Evolutionary conservation across 2,797 vertebrate species (phyloP), one percentile per base, ranked within the genome.

Genomic region (Typhlichthys eigenmanni): DNA sequence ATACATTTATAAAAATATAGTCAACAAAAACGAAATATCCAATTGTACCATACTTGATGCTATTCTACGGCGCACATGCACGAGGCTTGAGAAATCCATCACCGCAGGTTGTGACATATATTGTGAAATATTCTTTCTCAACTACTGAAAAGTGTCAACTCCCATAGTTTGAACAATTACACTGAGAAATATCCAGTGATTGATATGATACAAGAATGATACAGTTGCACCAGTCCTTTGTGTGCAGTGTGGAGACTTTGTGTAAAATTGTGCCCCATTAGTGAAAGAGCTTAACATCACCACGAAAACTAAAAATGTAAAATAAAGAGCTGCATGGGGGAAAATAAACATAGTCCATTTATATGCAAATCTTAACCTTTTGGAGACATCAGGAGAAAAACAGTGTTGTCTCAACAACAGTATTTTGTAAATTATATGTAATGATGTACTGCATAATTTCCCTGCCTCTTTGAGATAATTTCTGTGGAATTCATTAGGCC

Each of bases 321-420:
- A 78, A 76, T 60, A 62, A 64, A 75, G 49, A 54, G 57, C 71
- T 76, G 76, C 71, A 61, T 74, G 58, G 58, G 60, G 58, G 74
- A 68, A 45, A 76, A 87, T 80, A 76, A 76, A 88, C 81, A 86
- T 81, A 74, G 62, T 75, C 85, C 81, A 88, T 90, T 86, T 89
- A 83, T 86, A 88, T 89, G 89, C 86, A 89, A 87, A 91, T 89
- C 56, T 54, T 71, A 86, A 89, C 87, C 87, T 89, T 89, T 89
- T 74, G 81, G 60, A 78, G 80, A 82, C 68, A 84, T 85, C 71
- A 80, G 61, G 68, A 63, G 83, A 75, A 76, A 75, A 84, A 81
- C 38, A 51, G 52, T 13, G 43, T 62, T 74, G 78, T 70, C 62
- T 66, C 48, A 55, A 51, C 82, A 83, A 85, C 81, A 83, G 84